Conservation (phyloP, 1,140 invertebrate species). For the Globodera rostochiensis region DNA sequence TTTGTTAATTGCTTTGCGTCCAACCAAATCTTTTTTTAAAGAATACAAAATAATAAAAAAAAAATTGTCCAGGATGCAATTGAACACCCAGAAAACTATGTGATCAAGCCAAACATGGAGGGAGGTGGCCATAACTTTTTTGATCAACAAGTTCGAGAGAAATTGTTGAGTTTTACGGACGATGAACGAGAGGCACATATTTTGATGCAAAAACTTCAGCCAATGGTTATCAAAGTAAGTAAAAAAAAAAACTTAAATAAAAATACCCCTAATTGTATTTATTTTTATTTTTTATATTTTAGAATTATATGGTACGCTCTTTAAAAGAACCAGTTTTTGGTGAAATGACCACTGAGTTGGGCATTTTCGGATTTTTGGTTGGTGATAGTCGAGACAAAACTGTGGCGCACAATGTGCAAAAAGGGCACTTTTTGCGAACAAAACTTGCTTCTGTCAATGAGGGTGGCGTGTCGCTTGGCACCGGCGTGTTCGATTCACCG, state of each 20-base stretch:
- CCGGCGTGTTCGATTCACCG: conserved; percentile 79
- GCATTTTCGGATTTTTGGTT: background rate
- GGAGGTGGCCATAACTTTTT: background rate
- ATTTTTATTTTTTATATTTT: background rate
- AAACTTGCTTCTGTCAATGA: conserved; percentile 82
- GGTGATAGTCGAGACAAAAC: conserved; percentile 70
- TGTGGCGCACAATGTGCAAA: conserved; percentile 73
- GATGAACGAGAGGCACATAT: background rate
- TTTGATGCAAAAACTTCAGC: background rate
- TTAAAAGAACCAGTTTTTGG: background rate
- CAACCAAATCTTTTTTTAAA: too few relatives aligned
- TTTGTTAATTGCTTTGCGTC: too few relatives aligned
- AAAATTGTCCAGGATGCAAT: background rate
- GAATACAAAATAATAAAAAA: too few relatives aligned
- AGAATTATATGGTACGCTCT: background rate
- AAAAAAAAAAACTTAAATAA: too few relatives aligned
- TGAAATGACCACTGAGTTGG: background rate
- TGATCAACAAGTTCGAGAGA: background rate
- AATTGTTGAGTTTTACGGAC: background rate
- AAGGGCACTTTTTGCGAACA: conserved; percentile 87
- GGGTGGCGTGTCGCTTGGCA: conserved; percentile 86
- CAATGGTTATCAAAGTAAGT: background rate
- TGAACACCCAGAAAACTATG: background rate
- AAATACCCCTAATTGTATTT: background rate
- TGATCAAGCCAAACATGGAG: background rate